These are phyloP conservation scores for Stigmatopora argus DNA, from an alignment of 2,113 vertebrate species.

Conservation along the genomic window DNA sequence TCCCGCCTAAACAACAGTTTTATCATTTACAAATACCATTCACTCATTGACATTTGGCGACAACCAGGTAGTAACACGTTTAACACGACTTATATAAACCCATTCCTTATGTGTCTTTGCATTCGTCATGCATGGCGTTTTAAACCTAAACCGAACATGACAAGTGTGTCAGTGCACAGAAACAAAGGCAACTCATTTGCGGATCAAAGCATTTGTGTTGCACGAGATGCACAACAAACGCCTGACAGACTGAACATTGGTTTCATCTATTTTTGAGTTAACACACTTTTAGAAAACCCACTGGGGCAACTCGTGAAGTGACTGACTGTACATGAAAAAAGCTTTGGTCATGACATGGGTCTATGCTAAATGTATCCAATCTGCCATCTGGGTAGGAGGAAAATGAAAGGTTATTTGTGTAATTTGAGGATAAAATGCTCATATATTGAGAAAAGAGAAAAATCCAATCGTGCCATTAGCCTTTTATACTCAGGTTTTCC, in stretches of 20 bases:
- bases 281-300: slow-evolving; percentile 1
- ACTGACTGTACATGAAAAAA: background rate
- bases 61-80: slow-evolving; percentile 21
- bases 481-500: background rate
- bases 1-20: slow-evolving; percentile 27
- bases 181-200: slow-evolving; percentile 2
- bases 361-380: background rate
- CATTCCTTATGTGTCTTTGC: background rate
- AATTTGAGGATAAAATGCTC: slow-evolving; percentile 4
- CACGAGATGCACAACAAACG: background rate
- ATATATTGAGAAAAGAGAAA: background rate
- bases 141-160: slow-evolving; percentile 3
- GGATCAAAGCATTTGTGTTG: slow-evolving; percentile 5
- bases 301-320: background rate
- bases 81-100: slow-evolving; percentile 25
- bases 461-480: background rate
- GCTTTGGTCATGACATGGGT: background rate
- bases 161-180: background rate
- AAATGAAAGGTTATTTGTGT: slow-evolving; percentile 3
- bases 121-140: background rate
- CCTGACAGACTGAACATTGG: slow-evolving; percentile 1
- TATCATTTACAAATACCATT: slow-evolving; percentile 4
- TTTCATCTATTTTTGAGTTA: slow-evolving; percentile 9
- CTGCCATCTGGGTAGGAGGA: background rate
- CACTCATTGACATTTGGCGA: slow-evolving; percentile 23